Conservation (phyloP, 2,113 vertebrate species). For the Xiphias gladius region DNA sequence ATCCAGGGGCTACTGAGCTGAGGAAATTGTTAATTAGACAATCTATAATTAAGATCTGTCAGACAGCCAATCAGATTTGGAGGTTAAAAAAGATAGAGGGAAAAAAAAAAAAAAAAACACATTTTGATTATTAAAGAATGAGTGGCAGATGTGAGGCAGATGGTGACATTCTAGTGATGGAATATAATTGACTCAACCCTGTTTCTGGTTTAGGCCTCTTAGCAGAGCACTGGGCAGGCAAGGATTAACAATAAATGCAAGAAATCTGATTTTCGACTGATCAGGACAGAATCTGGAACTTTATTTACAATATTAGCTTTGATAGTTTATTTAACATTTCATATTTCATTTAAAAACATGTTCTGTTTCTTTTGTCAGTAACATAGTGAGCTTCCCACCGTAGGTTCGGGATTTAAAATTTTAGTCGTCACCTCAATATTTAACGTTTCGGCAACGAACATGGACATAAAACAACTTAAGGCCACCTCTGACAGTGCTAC, state of each 20-base stretch:
- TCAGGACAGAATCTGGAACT: conserved; percentile 36
- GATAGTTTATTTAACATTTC: conserved; percentile 27
- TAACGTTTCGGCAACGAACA: conserved; percentile 8
- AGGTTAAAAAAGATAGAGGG: neutral
- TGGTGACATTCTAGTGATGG: conserved; percentile 58
- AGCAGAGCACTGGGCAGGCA: neutral
- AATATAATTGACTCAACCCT: conserved; percentile 56
- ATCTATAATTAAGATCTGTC: conserved; percentile 84
- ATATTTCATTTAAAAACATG: conserved; percentile 9
- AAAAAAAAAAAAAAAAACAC: neutral
- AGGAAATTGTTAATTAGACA: conserved; percentile 81
- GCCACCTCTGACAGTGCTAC: conserved; percentile 2
- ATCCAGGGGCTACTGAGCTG: conserved; percentile 70
- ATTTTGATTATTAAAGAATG: conserved; percentile 75
- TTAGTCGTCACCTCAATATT: neutral
- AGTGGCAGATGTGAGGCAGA: conserved; percentile 79
- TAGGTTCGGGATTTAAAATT: neutral
- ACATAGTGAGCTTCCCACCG: neutral
- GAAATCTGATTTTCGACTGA: neutral
- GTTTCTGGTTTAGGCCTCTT: conserved; percentile 37
- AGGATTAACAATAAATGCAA: conserved; percentile 12
- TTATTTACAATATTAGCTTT: conserved; percentile 61
- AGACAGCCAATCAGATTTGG: conserved; percentile 71
- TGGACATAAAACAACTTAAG: conserved; percentile 22
- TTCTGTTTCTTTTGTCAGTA: neutral